Evolutionary conservation across 1,140 invertebrate species (phyloP), one percentile per base, ranked within the genome.

Genomic region (Neuroterus valhalla): DNA sequence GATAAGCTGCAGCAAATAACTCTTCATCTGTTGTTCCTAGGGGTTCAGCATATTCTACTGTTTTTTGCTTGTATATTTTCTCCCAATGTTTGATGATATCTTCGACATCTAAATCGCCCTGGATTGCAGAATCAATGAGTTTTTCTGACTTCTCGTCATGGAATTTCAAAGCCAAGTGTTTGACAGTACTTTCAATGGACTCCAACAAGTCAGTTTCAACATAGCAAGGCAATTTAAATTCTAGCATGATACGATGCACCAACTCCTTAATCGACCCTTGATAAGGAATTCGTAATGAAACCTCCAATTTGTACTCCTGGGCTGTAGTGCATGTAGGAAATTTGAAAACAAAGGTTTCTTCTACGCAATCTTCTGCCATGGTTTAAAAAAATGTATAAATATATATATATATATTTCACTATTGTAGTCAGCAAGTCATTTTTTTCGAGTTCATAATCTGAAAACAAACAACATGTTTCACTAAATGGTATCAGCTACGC

Each of bases 1-100:
- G 95, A 89, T 96, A 96, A 45, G 95, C 94, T 11, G 94, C 93
- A 19, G 95, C 93, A 90, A 95, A 95, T 17, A 96, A 89, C 85
- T 94, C 93, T 83, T 95, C 93, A 86, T 95, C 94, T 0, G 94
- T 93, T 1, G 94, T 92, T 48, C 93, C 93, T 71, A 94, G 93
- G 66, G 93, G 93, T 77, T 94, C 92, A 0, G 92, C 92, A 87
- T 93, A 93, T 78, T 93, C 92, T 6, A 91, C 85, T 17, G 91
- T 91, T 84, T 95, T 94, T 78, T 94, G 91, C 86, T 92, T 94
- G 79, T 94, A 95, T 46, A 91, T 86, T 77, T 92, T 93, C 78
- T 94, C 93, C 91, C 94, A 95, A 77, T 91, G 91, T 79, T 93
- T 92, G 44, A 94, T 93, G 38, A 94, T 89, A 26, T 93, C 92